Percentiles rank a stretch among this genome's conserved stretches.
phyloP scores from a whole-genome alignment of 2,888 invertebrate genomes.

The Torymus tubicola region DNA sequence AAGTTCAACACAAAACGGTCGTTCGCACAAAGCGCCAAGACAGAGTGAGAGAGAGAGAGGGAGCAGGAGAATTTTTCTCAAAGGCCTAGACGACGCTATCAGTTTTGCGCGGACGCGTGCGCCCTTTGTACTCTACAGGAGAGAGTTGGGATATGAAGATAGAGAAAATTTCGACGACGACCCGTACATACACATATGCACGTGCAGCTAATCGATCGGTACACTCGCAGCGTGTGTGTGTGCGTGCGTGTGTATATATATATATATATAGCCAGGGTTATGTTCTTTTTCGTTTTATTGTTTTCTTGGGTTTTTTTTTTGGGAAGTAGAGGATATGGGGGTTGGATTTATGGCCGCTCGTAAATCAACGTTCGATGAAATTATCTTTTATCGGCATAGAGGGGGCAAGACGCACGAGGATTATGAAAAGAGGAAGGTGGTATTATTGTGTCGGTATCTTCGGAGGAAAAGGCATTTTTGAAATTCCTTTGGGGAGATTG shows the following conservation, averaged over 20 bases:
- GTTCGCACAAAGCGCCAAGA: slow-evolving; percentile 13
- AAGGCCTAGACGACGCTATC: slow-evolving; percentile 61
- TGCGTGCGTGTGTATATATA: too few species aligned
- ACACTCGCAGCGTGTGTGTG: too few species aligned
- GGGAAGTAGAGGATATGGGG: too few species aligned
- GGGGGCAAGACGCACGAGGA: background rate
- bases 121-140: slow-evolving; percentile 57
- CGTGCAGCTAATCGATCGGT: slow-evolving; percentile 14
- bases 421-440: too few species aligned
- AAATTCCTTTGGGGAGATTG: too few species aligned
- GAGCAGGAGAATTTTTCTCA: slow-evolving; percentile 45
- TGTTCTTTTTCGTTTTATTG: too few species aligned
- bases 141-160: slow-evolving; percentile 20
- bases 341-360: slow-evolving; percentile 5
- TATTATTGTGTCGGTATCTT: too few species aligned
- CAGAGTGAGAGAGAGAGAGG: too few species aligned
- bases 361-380: slow-evolving; percentile 38
- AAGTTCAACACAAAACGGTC: too few species aligned
- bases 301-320: too few species aligned
- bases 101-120: slow-evolving; percentile 60
- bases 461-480: too few species aligned
- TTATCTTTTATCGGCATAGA: slow-evolving; percentile 24
- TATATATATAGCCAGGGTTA: too few species aligned
- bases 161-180: background rate
- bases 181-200: background rate